A percentile compares a stretch with the other conserved stretches of the same genome.
Conservation (phyloP, 1,140 invertebrate genomes). For the Plutomurus gul region DNA sequence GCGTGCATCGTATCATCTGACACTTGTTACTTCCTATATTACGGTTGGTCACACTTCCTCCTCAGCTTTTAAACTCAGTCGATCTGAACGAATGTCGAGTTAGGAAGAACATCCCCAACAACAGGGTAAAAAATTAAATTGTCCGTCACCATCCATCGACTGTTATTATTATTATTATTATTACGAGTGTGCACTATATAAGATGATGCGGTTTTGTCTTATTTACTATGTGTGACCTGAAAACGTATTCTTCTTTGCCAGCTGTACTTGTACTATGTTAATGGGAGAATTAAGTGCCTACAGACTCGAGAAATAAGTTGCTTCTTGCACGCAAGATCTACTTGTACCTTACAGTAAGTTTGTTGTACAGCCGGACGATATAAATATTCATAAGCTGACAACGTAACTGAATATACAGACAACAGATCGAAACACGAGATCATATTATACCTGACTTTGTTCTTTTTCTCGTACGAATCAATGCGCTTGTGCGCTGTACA, state of each 20-base stretch:
- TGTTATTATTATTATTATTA: not conserved
- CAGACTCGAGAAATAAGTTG: slow-evolving; percentile 26
- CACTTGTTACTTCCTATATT: slow-evolving; percentile 21
- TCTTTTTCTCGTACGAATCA: too few species aligned
- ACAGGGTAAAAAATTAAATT: slow-evolving; percentile 10
- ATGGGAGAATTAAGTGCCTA: too few species aligned
- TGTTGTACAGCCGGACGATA: not conserved
- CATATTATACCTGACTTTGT: too few species aligned
- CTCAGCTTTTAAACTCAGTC: not conserved
- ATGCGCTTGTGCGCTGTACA: too few species aligned
- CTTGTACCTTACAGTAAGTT: not conserved
- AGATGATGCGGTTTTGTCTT: not conserved
- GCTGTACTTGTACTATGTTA: too few species aligned
- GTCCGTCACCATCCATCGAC: slow-evolving; percentile 10
- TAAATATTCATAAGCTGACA: slow-evolving; percentile 17
- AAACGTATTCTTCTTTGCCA: too few species aligned
- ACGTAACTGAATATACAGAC: not conserved
- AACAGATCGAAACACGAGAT: not conserved
- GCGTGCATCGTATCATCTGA: slow-evolving; percentile 7
- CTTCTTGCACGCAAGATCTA: slow-evolving; percentile 26
- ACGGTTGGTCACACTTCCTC: slow-evolving; percentile 22
- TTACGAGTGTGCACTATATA: not conserved
- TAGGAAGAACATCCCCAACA: not conserved
- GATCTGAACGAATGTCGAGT: slow-evolving; percentile 19
- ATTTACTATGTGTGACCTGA: not conserved